These are phyloP conservation scores for Idaea straminata DNA, from an alignment of 2,888 invertebrate genomes.

Conservation along the genomic window DNA sequence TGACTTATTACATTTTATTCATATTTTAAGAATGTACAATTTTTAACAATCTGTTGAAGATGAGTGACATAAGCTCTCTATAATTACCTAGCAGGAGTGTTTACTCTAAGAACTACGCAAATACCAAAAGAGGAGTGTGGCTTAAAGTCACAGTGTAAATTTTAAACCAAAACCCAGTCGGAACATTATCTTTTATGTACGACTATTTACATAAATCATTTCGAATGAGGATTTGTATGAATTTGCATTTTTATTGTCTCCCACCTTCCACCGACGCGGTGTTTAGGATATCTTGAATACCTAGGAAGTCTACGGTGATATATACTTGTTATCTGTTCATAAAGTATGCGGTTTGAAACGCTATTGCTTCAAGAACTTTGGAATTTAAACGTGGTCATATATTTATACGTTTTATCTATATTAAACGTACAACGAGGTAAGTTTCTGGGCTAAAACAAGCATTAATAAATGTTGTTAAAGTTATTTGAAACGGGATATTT, in stretches of 20 bases:
- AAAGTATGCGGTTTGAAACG: slow-evolving; percentile 2
- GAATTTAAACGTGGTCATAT: not conserved
- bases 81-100: too few relatives aligned
- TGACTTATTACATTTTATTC: too few relatives aligned
- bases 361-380: not conserved
- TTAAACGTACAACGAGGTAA: not conserved
- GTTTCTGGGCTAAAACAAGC: not conserved
- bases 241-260: slow-evolving; percentile 32
- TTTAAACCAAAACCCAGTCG: not conserved
- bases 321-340: slow-evolving; percentile 6
- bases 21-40: too few relatives aligned
- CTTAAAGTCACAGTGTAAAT: not conserved
- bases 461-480: too few relatives aligned
- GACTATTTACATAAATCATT: slow-evolving; percentile 33
- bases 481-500: too few relatives aligned
- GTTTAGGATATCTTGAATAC: slow-evolving; percentile 19
- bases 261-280: slow-evolving; percentile 10
- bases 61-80: too few relatives aligned
- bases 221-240: slow-evolving; percentile 31
- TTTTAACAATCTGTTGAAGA: too few relatives aligned
- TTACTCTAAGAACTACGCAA: too few relatives aligned
- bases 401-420: not conserved
- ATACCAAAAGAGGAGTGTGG: not conserved
- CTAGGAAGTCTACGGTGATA: slow-evolving; percentile 16
- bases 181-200: slow-evolving; percentile 30